Evolutionary conservation across 2,888 invertebrate species (phyloP).

Genomic region (Stegophylla sp.): DNA sequence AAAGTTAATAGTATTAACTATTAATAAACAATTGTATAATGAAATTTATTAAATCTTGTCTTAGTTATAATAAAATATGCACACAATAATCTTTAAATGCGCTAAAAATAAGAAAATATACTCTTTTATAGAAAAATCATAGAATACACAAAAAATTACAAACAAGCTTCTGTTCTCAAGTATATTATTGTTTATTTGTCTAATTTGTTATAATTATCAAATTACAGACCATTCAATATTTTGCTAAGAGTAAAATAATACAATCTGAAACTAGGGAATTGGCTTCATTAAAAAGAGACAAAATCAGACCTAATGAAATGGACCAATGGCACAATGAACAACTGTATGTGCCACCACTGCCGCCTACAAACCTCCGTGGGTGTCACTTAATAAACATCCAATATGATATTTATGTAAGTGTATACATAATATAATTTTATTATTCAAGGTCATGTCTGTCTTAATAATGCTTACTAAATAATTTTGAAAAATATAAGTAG

Average conservation of each 20-base stretch:
- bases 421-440: background rate
- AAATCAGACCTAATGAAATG: slow-evolving; percentile 79
- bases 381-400: slow-evolving; percentile 92
- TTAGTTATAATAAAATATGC: too few relatives aligned
- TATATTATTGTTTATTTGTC: background rate
- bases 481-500: background rate
- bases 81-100: too few relatives aligned
- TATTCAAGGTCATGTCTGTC: slow-evolving; percentile 13
- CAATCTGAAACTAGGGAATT: slow-evolving; percentile 87
- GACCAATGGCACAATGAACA: slow-evolving; percentile 88
- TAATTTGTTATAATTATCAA: slow-evolving; percentile 21
- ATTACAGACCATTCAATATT: slow-evolving; percentile 83
- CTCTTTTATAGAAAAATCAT: too few relatives aligned
- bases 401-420: slow-evolving; percentile 89
- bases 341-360: slow-evolving; percentile 90
- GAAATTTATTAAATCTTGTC: too few relatives aligned
- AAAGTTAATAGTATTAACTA: too few relatives aligned
- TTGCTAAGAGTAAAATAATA: slow-evolving; percentile 83
- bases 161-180: too few relatives aligned
- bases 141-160: too few relatives aligned
- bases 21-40: too few relatives aligned
- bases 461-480: background rate
- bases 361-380: slow-evolving; percentile 90
- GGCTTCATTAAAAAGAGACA: slow-evolving; percentile 79
- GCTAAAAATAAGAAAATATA: too few relatives aligned